Base-by-base conservation (phyloP, 2,888 invertebrate genomes). In the Habroteleia sp. region DNA sequence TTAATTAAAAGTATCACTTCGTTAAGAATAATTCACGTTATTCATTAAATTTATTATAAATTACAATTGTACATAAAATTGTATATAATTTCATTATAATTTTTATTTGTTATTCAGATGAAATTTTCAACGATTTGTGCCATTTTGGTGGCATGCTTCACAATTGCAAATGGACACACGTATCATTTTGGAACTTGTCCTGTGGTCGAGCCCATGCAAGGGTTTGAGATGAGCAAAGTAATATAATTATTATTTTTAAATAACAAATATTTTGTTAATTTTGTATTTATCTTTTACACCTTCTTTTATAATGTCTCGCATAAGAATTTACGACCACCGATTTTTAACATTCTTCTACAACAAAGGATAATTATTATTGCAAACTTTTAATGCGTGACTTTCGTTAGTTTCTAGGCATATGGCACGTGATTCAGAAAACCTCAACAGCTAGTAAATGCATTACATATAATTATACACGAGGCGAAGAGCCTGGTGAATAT, bases 401-500 rank as follows among this genome's bases (percentile, higher is more conserved):
- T 69, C 68, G 17, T 42, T 88, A 95, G 95, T 91, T 95, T 88
- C 88, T 95, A 65, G 95, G 95, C 0, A 88, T 93, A 8, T 96
- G 95, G 95, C 94, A 93, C 87, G 95, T 93, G 7, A 91, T 95
- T 29, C 94, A 95, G 88, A 95, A 95, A 89, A 95, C 95, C 0
- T 93, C 94, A 3, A 95, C 95, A 0, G 94, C 93, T 0, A 95
- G 95, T 58, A 91, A 92, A 80, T 96, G 95, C 88, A 91, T 95
- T 81, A 92, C 92, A 0, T 95, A 95, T 88, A 95, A 95, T 89
- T 94, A 94, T 89, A 94, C 93, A 0, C 89, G 89, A 76, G 92
- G 92, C 0, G 91, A 91, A 0, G 94, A 94, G 83, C 94, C 94
- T 0, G 92, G 92, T 7, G 91, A 92, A 80, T 94, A 93, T 82